These are phyloP conservation scores for Arenaria interpres DNA, from an alignment of 2,113 vertebrate genomes.

Conservation along the genomic window DNA sequence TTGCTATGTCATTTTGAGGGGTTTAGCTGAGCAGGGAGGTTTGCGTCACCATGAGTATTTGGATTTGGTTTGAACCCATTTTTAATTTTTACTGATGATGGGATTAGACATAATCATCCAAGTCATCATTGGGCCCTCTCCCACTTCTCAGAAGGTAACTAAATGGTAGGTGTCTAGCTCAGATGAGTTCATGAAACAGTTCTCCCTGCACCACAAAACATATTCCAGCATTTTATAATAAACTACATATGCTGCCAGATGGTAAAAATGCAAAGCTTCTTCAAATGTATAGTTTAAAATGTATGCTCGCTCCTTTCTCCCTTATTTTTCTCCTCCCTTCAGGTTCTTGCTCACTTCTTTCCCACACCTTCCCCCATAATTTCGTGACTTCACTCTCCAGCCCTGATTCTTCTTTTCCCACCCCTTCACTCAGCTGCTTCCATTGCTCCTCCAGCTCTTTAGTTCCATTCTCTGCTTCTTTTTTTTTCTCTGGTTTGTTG, in stretches of 20 bases:
- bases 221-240: slow-evolving; percentile 24
- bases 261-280: slow-evolving; percentile 38
- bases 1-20: neutral
- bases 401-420: slow-evolving; percentile 25
- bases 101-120: neutral
- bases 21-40: neutral
- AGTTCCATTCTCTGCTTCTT: neutral
- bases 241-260: slow-evolving; percentile 50
- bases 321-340: slow-evolving; percentile 34
- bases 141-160: neutral
- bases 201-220: neutral
- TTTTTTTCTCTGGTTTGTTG: neutral
- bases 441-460: slow-evolving; percentile 3
- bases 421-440: slow-evolving; percentile 55
- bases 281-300: slow-evolving; percentile 47
- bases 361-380: slow-evolving; percentile 66
- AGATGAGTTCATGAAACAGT: slow-evolving; percentile 1
- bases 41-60: neutral
- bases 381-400: slow-evolving; percentile 32
- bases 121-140: neutral
- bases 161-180: neutral
- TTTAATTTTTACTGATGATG: neutral
- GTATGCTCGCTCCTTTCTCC: neutral
- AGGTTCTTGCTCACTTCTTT: slow-evolving; percentile 62
- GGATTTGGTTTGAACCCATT: neutral